A percentile compares a stretch with the other conserved stretches of the same genome.
Evolutionary conservation across 2,888 invertebrate species (phyloP).

Genomic region (Acanthopleura granulata): DNA sequence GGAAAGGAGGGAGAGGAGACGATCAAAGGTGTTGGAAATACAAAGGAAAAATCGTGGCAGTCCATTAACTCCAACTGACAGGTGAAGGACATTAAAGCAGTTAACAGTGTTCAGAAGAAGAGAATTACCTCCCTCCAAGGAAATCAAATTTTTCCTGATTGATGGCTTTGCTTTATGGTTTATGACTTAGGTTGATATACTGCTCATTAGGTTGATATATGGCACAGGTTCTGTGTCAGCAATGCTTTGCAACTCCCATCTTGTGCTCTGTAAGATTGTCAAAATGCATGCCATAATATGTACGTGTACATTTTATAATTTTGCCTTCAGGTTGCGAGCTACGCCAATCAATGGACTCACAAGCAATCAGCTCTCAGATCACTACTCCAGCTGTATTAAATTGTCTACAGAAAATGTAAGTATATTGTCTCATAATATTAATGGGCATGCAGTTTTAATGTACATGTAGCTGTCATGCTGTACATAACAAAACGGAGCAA

Average conservation of each 20-base stretch:
- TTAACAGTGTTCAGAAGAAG: not conserved
- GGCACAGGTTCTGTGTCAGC: too few relatives aligned
- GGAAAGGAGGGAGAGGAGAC: conserved; percentile 58
- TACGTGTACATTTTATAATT: not conserved
- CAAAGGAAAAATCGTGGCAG: conserved; percentile 50
- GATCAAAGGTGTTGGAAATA: conserved; percentile 61
- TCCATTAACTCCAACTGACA: conserved; percentile 56
- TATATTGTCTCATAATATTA: conserved; percentile 28
- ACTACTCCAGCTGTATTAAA: conserved; percentile 82
- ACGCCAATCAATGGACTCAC: conserved; percentile 71
- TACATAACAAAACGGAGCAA: too few relatives aligned
- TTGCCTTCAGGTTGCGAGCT: conserved; percentile 53
- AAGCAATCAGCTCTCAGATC: conserved; percentile 73
- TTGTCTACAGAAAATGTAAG: conserved; percentile 85
- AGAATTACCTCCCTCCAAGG: too few relatives aligned
- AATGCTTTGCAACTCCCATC: too few relatives aligned
- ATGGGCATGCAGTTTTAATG: too few relatives aligned
- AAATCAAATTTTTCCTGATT: too few relatives aligned
- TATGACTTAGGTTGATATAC: too few relatives aligned
- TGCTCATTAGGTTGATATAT: too few relatives aligned
- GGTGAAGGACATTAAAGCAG: conserved; percentile 27
- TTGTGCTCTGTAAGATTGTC: too few relatives aligned
- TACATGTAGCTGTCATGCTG: too few relatives aligned
- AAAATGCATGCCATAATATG: not conserved
- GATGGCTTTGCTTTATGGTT: too few relatives aligned